These are phyloP conservation scores for Carcharodon carcharias DNA, from an alignment of 2,797 vertebrate genomes.

Conservation along the genomic window DNA sequence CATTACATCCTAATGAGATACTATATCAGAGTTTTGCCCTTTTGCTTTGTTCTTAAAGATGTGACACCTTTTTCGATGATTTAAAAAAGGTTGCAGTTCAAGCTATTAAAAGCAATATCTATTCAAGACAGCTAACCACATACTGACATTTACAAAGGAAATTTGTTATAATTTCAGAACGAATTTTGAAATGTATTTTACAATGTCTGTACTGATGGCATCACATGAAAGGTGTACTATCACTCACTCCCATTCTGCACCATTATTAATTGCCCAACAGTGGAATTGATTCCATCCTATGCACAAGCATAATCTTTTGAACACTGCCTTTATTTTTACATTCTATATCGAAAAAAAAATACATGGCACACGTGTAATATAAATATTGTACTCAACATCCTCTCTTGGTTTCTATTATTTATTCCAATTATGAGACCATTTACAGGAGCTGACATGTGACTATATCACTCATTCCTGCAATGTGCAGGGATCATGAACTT, in stretches of 20 bases:
- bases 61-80: slow-evolving; percentile 6
- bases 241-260: not conserved
- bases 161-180: not conserved
- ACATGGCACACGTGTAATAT: not conserved
- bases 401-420: not conserved
- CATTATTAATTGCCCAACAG: not conserved
- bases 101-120: slow-evolving; percentile 18
- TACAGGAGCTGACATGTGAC: not conserved
- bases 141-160: not conserved
- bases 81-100: slow-evolving; percentile 22
- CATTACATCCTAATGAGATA: slow-evolving; percentile 60
- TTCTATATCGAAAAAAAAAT: not conserved
- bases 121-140: not conserved
- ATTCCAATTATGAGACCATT: not conserved
- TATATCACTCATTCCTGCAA: not conserved
- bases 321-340: not conserved
- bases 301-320: not conserved
- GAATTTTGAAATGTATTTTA: not conserved
- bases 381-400: not conserved
- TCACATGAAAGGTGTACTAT: not conserved
- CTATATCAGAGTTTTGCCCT: slow-evolving; percentile 42
- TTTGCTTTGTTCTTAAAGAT: slow-evolving; percentile 18
- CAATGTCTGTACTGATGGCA: not conserved
- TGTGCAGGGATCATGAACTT: not conserved
- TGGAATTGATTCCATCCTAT: not conserved